Base-by-base conservation (phyloP, 2,113 vertebrate species). In the Poecilia latipinna region DNA sequence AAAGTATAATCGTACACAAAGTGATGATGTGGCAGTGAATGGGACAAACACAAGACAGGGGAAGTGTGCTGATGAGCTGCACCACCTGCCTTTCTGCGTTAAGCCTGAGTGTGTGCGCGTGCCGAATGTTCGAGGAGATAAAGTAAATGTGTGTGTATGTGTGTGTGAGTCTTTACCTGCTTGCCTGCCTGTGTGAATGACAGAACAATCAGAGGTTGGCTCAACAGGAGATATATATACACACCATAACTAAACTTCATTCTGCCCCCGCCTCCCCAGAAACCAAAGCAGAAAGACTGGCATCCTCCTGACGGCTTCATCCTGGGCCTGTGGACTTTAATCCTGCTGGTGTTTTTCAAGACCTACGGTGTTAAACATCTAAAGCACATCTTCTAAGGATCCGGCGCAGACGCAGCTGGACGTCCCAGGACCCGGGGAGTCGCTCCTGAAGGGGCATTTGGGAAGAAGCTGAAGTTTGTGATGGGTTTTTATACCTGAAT, bases 301-400 rank as follows among this genome's bases (percentile, higher is more conserved):
- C 98, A 99, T 86, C 98, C 98, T 82, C 98, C 98, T 2, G 97
- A 98, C 15, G 98, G 97, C 63, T 99, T 99, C 92, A 99, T 99
- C 94, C 95, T 99, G 74, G 96, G 97, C 78, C 91, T 99, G 32
- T 99, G 98, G 98, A 96, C 97, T 10, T 91, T 99, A 70, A 99
- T 99, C 90, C 94, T 99, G 76, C 94, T 99, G 92, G 95, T 99
- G 83, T 99, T 99, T 94, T 99, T 99, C 88, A 96, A 97, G 94
- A 96, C 96, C 4, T 99, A 99, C 0, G 98, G 98, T 81, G 93
- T 97, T 88, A 98, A 98, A 87, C 98, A 99, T 85, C 97, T 99
- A 94, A 98, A 98, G 79, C 96, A 98, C 82, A 93, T 99, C 89
- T 98, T 99, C 92, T 99, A 94, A 96, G 79, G 6, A 62, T 26